A percentile compares a stretch with the other conserved stretches of the same genome.
phyloP scores from a whole-genome alignment of 2,113 vertebrate genomes.

The Megaceryle torquata region DNA sequence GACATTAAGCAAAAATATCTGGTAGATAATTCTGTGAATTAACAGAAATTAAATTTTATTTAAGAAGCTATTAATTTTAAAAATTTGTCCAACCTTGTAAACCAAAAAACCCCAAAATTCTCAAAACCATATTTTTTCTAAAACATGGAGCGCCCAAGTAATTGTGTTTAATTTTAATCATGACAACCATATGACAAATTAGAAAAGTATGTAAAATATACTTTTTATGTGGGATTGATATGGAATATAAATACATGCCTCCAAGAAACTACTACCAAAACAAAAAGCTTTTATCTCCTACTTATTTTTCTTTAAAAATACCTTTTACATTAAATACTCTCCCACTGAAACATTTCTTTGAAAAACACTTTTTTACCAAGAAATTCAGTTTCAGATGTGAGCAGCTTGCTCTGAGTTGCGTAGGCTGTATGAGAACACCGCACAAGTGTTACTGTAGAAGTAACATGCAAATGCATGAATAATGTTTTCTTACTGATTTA shows the following conservation, averaged over 20 bases:
- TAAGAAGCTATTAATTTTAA: not conserved
- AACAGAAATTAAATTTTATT: not conserved
- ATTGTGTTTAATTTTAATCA: not conserved
- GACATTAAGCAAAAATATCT: not conserved
- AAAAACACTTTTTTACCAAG: not conserved
- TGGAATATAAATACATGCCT: not conserved
- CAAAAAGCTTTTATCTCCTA: not conserved
- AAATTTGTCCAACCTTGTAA: not conserved
- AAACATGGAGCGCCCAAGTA: not conserved
- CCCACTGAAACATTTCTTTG: not conserved
- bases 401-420: not conserved
- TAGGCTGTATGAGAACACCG: conserved; percentile 9
- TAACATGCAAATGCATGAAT: conserved; percentile 32
- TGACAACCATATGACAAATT: not conserved
- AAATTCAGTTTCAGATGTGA: not conserved
- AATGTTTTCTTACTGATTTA: conserved; percentile 19
- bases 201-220: not conserved
- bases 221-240: not conserved
- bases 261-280: not conserved
- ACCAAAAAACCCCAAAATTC: not conserved
- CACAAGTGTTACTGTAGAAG: conserved; percentile 5
- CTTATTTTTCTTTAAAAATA: conserved; percentile 4
- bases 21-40: not conserved
- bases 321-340: not conserved
- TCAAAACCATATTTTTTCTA: too few relatives aligned